phyloP scores from a whole-genome alignment of 2,797 vertebrate species.

The Florisuga fusca region DNA sequence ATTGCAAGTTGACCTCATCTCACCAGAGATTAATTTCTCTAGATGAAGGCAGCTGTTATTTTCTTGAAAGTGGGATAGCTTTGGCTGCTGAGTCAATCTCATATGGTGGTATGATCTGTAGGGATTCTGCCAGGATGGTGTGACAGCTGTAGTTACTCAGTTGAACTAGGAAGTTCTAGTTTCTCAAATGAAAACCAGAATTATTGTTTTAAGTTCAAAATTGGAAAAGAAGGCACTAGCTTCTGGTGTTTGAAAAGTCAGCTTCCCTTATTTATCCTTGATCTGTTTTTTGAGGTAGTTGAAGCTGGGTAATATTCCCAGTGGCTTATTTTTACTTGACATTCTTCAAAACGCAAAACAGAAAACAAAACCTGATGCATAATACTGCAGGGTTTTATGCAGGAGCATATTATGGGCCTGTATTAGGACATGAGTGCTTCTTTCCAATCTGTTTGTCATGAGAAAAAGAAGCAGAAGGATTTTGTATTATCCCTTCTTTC shows the following conservation, averaged over 20 bases:
- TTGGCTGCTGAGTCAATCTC: not conserved
- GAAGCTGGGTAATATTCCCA: not conserved
- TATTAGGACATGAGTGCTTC: not conserved
- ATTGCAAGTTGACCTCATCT: not conserved
- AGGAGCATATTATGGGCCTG: not conserved
- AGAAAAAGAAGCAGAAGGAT: not conserved
- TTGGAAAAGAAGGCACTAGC: not conserved
- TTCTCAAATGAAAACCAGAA: not conserved
- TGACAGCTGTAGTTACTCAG: not conserved
- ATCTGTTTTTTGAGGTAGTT: not conserved
- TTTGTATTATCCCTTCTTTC: not conserved
- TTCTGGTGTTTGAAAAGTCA: not conserved
- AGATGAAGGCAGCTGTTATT: not conserved
- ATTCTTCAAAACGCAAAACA: not conserved
- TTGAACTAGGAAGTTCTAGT: not conserved
- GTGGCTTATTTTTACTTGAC: not conserved
- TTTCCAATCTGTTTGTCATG: not conserved
- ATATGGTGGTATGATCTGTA: not conserved
- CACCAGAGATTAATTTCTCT: not conserved
- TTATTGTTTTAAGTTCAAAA: not conserved
- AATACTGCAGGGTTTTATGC: not conserved
- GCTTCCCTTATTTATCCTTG: not conserved
- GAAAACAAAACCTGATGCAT: not conserved
- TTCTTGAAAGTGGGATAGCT: not conserved
- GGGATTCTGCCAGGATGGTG: not conserved